A percentile compares a stretch with the other conserved stretches of the same genome.
Conservation (phyloP, 2,113 vertebrate genomes). For the Caranx ignobilis region DNA sequence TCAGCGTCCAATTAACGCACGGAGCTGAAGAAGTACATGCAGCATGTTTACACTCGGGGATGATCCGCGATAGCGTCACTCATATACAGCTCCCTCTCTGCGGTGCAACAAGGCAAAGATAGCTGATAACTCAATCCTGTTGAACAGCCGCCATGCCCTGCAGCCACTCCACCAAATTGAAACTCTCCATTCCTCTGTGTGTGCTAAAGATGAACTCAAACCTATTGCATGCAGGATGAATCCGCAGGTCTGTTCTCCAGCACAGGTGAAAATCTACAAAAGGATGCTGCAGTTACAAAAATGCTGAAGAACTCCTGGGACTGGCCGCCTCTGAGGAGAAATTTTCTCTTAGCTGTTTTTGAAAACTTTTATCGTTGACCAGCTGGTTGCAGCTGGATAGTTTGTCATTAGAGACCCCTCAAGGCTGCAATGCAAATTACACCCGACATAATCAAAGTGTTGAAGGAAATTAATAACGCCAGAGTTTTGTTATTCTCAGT, state of each 20-base stretch:
- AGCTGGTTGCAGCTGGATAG: background rate
- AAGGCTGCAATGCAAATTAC: background rate
- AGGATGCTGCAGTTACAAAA: background rate
- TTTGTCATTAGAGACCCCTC: slow-evolving; percentile 4
- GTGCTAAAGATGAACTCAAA: slow-evolving; percentile 29
- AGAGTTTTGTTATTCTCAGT: no score
- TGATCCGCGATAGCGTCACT: slow-evolving; percentile 50
- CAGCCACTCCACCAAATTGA: slow-evolving; percentile 55
- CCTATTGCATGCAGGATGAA: slow-evolving; percentile 25
- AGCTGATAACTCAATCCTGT: slow-evolving; percentile 63
- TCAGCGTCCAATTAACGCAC: slow-evolving; percentile 26
- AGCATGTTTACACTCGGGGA: slow-evolving; percentile 20
- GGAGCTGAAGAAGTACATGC: slow-evolving; percentile 2
- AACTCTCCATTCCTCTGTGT: slow-evolving; percentile 51
- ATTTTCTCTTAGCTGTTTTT: background rate
- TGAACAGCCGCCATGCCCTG: slow-evolving; percentile 58
- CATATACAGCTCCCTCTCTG: slow-evolving; percentile 29
- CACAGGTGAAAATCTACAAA: background rate
- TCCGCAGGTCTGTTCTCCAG: background rate
- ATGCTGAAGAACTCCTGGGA: background rate
- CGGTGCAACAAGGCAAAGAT: slow-evolving; percentile 48
- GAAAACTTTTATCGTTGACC: background rate
- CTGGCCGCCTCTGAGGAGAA: background rate
- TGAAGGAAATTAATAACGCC: background rate
- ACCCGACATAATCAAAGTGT: background rate